A percentile compares a stretch with the other conserved stretches of the same genome.
Conservation (phyloP, 2,113 vertebrate species). For the Takifugu bimaculatus region DNA sequence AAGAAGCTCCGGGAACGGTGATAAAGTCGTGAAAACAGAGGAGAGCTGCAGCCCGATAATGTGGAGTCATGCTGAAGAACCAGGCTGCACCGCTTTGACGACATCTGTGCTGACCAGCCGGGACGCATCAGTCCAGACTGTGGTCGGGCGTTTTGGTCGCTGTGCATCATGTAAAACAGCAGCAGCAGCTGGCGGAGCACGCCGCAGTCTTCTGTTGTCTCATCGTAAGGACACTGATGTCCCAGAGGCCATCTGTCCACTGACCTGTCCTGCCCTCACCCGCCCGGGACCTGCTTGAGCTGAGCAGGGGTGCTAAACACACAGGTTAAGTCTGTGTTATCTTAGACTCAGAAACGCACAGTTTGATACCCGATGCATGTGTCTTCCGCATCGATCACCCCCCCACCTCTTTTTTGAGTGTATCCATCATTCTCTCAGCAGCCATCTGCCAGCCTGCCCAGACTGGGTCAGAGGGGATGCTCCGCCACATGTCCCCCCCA, state of each 20-base stretch:
- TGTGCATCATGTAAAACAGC: no score
- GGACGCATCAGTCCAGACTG: no score
- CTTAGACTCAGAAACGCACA: background rate
- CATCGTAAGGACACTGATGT: constrained; percentile 29
- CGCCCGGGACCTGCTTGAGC: background rate
- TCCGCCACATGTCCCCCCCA: constrained; percentile 54
- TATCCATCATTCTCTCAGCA: constrained; percentile 54
- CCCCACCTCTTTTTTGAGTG: constrained; percentile 8
- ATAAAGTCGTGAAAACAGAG: no score
- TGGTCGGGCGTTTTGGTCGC: no score
- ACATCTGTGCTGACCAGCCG: no score
- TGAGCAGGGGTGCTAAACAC: background rate
- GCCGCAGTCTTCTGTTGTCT: constrained; percentile 22
- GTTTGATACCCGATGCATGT: background rate
- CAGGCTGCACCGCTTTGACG: no score
- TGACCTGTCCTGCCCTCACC: background rate
- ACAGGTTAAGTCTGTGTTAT: background rate
- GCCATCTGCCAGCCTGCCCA: constrained; percentile 47
- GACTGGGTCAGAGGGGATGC: constrained; percentile 45
- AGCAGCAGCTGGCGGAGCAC: constrained; percentile 26
- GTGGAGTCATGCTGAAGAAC: no score
- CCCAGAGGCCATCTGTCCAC: constrained; percentile 39
- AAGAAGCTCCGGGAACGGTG: no score
- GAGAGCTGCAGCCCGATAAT: no score
- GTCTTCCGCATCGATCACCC: constrained; percentile 1